Evolutionary conservation across 2,888 invertebrate genomes (phyloP), one percentile per base, ranked within the genome.

Genomic region (Galerucella calmariensis): DNA sequence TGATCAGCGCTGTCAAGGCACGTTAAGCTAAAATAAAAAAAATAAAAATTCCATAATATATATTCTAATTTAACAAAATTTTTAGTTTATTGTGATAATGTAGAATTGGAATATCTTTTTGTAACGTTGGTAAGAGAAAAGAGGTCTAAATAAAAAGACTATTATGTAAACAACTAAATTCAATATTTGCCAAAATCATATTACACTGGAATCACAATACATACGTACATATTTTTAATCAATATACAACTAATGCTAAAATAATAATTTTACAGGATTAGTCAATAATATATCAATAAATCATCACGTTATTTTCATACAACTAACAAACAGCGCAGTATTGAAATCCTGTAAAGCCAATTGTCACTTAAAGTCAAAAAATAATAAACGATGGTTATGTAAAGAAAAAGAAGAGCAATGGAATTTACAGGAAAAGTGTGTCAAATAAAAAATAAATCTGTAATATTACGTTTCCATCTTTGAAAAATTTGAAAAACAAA

Each of bases 151-250:
- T 16, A 56, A 16, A 56, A 56, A 1, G 14, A 20, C 16, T 10
- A 16, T 56, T 6, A 56, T 20, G 8, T 53, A 69, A 69, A 62
- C 8, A 63, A 44, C 41, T 61, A 63, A 27, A 46, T 67, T 71
- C 67, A 59, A 66, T 72, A 63, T 72, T 67, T 66, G 44, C 59
- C 66, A 66, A 72, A 72, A 72, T 72, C 24, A 59, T 72, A 48
- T 71, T 71, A 71, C 71, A 71, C 71, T 66, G 65, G 58, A 71
- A 71, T 71, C 71, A 66, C 71, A 44, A 72, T 66, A 66, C 61
- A 72, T 59, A 67, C 66, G 66, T 72, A 67, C 58, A 59, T 48
- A 66, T 63, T 16, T 35, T 66, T 27, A 41, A 44, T 72, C 65
- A 27, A 9, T 72, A 66, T 66, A 65, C 27, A 44, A 27, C 35